These are phyloP conservation scores for Hydractinia symbiolongicarpus DNA, from an alignment of 30 jellyfish, hydroid and myxozoan species.

Conservation along the genomic window DNA sequence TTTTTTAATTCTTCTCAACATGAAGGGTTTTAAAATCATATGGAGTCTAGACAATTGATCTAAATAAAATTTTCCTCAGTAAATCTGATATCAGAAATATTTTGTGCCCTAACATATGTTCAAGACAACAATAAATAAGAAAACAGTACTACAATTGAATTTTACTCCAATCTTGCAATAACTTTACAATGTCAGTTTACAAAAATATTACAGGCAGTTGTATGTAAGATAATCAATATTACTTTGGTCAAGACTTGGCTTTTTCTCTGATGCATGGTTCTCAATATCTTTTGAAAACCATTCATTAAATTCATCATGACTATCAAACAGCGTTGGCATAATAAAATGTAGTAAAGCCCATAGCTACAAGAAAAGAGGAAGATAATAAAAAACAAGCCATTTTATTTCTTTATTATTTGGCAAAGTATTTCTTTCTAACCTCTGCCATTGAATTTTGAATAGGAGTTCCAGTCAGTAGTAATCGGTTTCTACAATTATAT, in stretches of 20 bases:
- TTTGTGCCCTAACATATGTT: no score
- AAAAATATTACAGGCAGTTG: no score
- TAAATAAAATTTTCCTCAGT: not conserved
- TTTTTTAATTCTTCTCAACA: slow-evolving; percentile 86
- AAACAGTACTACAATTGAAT: no score
- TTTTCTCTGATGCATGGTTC: slow-evolving; percentile 87
- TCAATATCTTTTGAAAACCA: slow-evolving; percentile 99
- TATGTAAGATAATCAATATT: not conserved
- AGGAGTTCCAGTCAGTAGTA: slow-evolving; percentile 96
- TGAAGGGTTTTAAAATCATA: slow-evolving; percentile 93
- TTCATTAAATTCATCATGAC: slow-evolving; percentile 98
- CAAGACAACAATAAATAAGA: no score
- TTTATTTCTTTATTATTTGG: not conserved
- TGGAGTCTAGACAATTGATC: slow-evolving; percentile 96
- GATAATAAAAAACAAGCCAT: not conserved
- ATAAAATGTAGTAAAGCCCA: slow-evolving; percentile 98
- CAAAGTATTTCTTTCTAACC: slow-evolving; percentile 30
- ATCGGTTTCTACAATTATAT: slow-evolving; percentile 92
- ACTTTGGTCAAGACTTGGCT: slow-evolving; percentile 85
- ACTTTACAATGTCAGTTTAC: no score
- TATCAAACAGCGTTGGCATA: slow-evolving; percentile 97
- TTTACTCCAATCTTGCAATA: no score
- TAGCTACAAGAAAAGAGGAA: slow-evolving; percentile 35
- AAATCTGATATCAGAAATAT: no score
- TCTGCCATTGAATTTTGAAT: slow-evolving; percentile 99